Base-by-base conservation (phyloP, 2,113 vertebrate genomes). In the Lycocorax pyrrhopterus region DNA sequence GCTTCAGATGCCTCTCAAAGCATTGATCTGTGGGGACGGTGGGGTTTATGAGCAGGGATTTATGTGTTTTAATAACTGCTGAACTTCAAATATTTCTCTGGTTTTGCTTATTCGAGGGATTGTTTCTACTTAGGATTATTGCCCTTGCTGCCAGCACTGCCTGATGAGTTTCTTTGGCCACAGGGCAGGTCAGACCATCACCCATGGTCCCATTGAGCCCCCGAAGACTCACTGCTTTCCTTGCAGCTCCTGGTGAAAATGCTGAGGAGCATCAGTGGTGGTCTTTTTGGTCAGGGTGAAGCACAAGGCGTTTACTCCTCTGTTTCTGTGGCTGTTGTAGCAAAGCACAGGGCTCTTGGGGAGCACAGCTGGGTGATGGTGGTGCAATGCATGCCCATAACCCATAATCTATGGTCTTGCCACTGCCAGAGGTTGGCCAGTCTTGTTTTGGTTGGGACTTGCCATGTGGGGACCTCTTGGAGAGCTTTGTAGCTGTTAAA, bases 131-230 rank as follows among this genome's bases (percentile, higher is more conserved):
- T 14, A 64, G 44, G 71, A 68, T 56, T 30, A n/a, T 35, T 0
- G 0, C 5, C 3, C 46, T 53, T 41, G 35, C 29, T 5, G 25
- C 27, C 16, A 32, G 26, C 0, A 1, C 27, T 63, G 35, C 41
- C 43, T 75, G 41, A 23, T 53, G 47, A 18, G 35, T 67, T 87
- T 62, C 33, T 78, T 47, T 72, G 69, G 64, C 46, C 13, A 2
- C 6, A 37, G 41, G 47, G 14, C 27, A 63, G 46, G 43, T 49
- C 5, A 1, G 53, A 32, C 29, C 58, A 66, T 18, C 37, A 29
- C 16, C 32, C 7, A 1, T 1, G 4, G 19, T 56, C 49, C 51
- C 37, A 26, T 0, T 0, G 4, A 68, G 13, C 7, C 29, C 37
- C 14, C 22, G 25, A 0, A 93, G 39, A 25, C 32, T 7, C 27